phyloP scores from a whole-genome alignment of 2,797 vertebrate genomes.

The Characodon lateralis region DNA sequence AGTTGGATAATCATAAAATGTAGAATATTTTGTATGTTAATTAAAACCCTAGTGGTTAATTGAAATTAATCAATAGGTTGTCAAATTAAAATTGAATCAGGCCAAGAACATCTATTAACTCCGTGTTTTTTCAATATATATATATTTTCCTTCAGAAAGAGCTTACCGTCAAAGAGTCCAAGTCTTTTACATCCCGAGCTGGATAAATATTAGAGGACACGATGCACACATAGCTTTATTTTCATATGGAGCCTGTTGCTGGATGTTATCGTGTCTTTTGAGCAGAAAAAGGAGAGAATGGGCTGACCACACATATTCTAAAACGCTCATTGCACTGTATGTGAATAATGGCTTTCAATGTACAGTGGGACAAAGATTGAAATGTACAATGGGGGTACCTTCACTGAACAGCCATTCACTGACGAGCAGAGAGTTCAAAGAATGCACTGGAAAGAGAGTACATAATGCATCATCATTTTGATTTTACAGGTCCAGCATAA shows the following conservation, averaged over 20 bases:
- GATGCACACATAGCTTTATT: constrained; percentile 68
- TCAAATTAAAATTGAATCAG: not conserved
- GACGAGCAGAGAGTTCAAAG: constrained; percentile 70
- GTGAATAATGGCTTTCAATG: constrained; percentile 77
- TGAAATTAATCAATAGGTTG: not conserved
- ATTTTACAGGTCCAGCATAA: constrained; percentile 34
- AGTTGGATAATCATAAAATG: not conserved
- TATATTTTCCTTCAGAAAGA: not conserved
- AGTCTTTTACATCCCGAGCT: constrained; percentile 58
- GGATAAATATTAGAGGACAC: constrained; percentile 54
- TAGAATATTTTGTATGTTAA: not conserved
- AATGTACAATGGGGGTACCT: constrained; percentile 78
- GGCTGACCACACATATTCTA: constrained; percentile 79
- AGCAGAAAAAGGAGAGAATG: constrained; percentile 62
- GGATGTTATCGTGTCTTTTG: constrained; percentile 60
- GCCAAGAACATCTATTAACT: not conserved
- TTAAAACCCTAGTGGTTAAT: not conserved
- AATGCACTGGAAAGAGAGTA: constrained; percentile 67
- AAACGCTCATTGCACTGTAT: constrained; percentile 74
- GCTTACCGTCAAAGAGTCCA: constrained; percentile 67
- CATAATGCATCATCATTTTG: constrained; percentile 33
- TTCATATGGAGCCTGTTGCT: constrained; percentile 53
- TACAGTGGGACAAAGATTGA: constrained; percentile 81
- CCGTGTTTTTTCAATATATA: not conserved
- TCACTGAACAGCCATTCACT: constrained; percentile 61